A percentile compares a stretch with the other conserved stretches of the same genome.
Conservation (phyloP, 1,140 invertebrate species). For the Luehdorfia chinensis region DNA sequence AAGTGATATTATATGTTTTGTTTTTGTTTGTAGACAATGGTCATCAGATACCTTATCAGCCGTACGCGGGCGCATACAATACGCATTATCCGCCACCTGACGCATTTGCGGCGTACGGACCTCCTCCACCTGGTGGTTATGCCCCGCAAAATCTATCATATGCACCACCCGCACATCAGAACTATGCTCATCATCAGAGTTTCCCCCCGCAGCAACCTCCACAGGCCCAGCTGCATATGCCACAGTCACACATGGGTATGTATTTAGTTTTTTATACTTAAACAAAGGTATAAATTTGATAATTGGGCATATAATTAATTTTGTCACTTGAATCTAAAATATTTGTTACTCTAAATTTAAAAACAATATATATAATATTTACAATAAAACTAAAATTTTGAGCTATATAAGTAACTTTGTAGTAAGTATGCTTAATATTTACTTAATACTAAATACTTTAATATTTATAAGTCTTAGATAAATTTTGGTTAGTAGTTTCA, state of each 20-base stretch:
- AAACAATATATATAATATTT: no score
- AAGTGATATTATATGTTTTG: not conserved
- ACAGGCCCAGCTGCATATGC: slow-evolving; percentile 68
- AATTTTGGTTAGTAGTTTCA: no score
- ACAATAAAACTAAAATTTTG: no score
- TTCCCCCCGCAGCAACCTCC: slow-evolving; percentile 66
- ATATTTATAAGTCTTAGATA: no score
- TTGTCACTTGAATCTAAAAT: no score
- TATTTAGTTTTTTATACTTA: no score
- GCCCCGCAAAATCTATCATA: slow-evolving; percentile 71
- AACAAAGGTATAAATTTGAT: slow-evolving; percentile 11
- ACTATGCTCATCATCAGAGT: slow-evolving; percentile 68
- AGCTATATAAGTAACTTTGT: no score
- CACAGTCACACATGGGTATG: slow-evolving; percentile 69
- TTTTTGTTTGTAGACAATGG: slow-evolving; percentile 71
- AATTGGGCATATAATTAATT: not conserved
- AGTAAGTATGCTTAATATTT: no score
- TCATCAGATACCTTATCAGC: slow-evolving; percentile 75
- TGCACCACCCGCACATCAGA: slow-evolving; percentile 72
- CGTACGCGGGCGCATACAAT: slow-evolving; percentile 73
- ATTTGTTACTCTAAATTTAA: no score
- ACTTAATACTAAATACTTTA: no score
- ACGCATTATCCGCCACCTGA: slow-evolving; percentile 74
- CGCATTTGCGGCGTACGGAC: slow-evolving; percentile 68
- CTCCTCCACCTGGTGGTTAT: slow-evolving; percentile 68